Evolutionary conservation across 2,888 invertebrate species (phyloP), one percentile per base, ranked within the genome.

Genomic region (Scaptomyza reducta): DNA sequence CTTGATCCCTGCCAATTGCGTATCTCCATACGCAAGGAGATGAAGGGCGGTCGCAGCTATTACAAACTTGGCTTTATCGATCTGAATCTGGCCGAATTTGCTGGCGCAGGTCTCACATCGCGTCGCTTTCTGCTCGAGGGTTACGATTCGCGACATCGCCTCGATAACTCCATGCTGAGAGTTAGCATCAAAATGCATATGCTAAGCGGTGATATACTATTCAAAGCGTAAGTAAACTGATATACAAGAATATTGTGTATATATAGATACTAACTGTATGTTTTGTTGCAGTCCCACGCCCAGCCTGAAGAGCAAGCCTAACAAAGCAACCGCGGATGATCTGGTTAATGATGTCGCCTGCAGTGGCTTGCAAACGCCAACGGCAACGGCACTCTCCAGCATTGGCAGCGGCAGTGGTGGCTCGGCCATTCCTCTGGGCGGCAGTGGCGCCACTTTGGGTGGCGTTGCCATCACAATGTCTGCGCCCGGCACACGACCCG

Each of bases 51-150:
- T 59, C 91, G 92, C 76, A 92, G 92, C 81, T 92, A 92, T 87
- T 97, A 97, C 93, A 99, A 99, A 94, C 94, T 99, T 88, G 99
- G 99, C 81, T 99, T 98, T 94, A 98, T 97, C 87, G 98, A 99
- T 93, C 94, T 99, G 89, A 99, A 99, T 93, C 94, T 99, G 90
- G 97, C 99, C 64, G 98, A 99, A 93, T 97, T 97, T 92, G 99
- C 99, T 59, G 99, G 98, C 73, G 96, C 97, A 41, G 99, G 98
- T 41, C 94, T 95, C 88, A 95, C 96, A 64, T 94, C 95, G 83
- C 94, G 97, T 76, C 95, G 97, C 87, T 98, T 97, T 92, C 94
- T 99, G 74, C 94, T 99, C 70, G 98, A 99, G 93, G 99, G 98
- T 16, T 99, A 99, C 93, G 98, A 98, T 92, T 94, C 95, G 73